Conservation (phyloP, 2,113 vertebrate species). For the Paraplagusia blochii region DNA sequence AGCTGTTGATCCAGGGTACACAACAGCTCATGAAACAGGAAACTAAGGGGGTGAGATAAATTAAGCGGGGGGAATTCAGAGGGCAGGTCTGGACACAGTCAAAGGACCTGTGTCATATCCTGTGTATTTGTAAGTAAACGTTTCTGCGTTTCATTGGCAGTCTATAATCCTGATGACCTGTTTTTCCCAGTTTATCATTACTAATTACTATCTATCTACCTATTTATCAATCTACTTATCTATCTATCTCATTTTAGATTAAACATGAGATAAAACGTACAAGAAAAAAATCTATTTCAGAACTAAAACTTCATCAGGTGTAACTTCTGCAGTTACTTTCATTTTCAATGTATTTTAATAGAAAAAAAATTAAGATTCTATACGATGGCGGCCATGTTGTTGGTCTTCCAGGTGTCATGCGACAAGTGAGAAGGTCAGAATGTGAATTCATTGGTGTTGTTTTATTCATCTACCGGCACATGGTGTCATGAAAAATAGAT, state of each 20-base stretch:
- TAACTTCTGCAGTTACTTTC: neutral
- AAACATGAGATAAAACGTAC: conserved; percentile 2
- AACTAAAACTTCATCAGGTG: neutral
- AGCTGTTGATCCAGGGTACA: conserved; percentile 54
- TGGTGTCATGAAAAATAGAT: conserved; percentile 65
- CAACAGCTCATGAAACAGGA: conserved; percentile 72
- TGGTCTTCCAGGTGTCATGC: conserved; percentile 38
- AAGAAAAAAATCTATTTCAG: neutral
- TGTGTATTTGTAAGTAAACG: conserved; percentile 19
- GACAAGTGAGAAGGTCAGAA: conserved; percentile 57
- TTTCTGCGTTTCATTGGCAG: conserved; percentile 13
- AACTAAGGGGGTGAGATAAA: conserved; percentile 71
- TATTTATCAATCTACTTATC: conserved; percentile 8
- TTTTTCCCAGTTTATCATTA: conserved; percentile 32
- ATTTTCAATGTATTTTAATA: neutral
- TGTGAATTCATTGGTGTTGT: conserved; percentile 49
- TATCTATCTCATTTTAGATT: conserved; percentile 8
- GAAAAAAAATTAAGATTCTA: neutral
- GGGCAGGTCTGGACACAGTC: conserved; percentile 68
- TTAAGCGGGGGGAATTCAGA: conserved; percentile 74
- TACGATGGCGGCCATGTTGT: neutral
- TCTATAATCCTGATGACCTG: conserved; percentile 53
- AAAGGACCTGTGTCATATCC: conserved; percentile 53
- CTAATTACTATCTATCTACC: conserved; percentile 35
- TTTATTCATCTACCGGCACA: conserved; percentile 65